Evolutionary conservation across 2,888 invertebrate species (phyloP).

Genomic region (Lagria hirta): DNA sequence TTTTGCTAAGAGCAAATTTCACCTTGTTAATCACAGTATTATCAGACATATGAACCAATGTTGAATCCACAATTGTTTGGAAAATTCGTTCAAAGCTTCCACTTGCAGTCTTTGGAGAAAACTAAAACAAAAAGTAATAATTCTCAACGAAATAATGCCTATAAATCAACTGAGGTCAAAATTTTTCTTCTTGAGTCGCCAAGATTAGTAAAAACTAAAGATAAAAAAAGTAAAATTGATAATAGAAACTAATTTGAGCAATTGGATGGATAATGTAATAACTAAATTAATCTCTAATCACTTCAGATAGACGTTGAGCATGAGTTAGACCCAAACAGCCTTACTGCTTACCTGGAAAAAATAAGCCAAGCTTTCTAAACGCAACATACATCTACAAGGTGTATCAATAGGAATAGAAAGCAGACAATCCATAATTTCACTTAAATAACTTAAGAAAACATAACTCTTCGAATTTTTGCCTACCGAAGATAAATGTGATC

Average conservation of each 20-base stretch:
- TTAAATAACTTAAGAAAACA: slow-evolving; percentile 22
- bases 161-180: no score
- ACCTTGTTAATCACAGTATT: slow-evolving; percentile 31
- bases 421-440: slow-evolving; percentile 27
- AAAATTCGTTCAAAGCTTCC: slow-evolving; percentile 16
- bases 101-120: slow-evolving; percentile 13
- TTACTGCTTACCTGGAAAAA: slow-evolving; percentile 34
- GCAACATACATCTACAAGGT: slow-evolving; percentile 15
- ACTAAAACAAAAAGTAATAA: slow-evolving; percentile 14
- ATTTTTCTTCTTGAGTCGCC: no score
- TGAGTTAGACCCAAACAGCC: no score
- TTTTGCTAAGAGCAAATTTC: slow-evolving; percentile 31
- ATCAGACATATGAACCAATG: slow-evolving; percentile 21
- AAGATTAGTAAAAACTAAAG: no score
- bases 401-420: slow-evolving; percentile 24
- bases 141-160: no score
- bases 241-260: no score
- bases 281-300: no score
- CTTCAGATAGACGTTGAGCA: no score
- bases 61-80: slow-evolving; percentile 15
- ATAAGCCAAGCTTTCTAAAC: slow-evolving; percentile 31
- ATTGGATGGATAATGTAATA: no score
- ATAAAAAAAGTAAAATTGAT: no score
- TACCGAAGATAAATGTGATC: slow-evolving; percentile 27
- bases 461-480: slow-evolving; percentile 25